phyloP scores from a whole-genome alignment of 1,140 invertebrate genomes.

The Euborellia annulipes region DNA sequence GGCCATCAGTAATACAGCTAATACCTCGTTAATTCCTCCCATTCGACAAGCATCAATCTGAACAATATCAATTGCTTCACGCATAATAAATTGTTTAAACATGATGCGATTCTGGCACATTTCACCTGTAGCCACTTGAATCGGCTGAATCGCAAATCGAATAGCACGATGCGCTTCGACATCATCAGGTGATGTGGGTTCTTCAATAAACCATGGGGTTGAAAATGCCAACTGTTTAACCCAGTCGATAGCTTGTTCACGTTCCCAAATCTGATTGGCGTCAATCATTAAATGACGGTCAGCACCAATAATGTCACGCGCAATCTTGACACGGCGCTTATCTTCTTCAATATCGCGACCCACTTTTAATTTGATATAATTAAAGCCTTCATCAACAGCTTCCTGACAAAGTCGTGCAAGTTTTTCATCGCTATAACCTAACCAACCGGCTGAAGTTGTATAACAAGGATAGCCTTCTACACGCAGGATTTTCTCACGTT shows the following conservation, averaged over 20 bases:
- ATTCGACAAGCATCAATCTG: constrained; percentile 36
- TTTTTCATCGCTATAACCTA: constrained; percentile 25
- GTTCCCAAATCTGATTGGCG: constrained; percentile 38
- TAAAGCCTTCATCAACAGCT: constrained; percentile 30
- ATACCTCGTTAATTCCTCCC: constrained; percentile 34
- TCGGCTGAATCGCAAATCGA: constrained; percentile 28
- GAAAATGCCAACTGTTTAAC: constrained; percentile 32
- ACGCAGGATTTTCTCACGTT: too few relatives aligned
- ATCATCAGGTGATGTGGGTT: constrained; percentile 39
- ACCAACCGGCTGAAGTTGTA: constrained; percentile 19
- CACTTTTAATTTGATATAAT: constrained; percentile 36
- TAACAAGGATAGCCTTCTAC: too few relatives aligned
- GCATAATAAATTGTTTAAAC: constrained; percentile 37
- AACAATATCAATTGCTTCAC: constrained; percentile 33
- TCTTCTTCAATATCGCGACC: constrained; percentile 32
- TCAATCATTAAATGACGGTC: constrained; percentile 32
- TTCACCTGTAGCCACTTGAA: constrained; percentile 38
- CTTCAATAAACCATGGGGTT: constrained; percentile 37
- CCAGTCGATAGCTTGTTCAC: constrained; percentile 34
- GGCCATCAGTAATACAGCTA: constrained; percentile 36
- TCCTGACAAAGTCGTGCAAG: constrained; percentile 26
- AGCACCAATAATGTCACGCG: too few relatives aligned
- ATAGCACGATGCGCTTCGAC: constrained; percentile 34
- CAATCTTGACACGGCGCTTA: too few relatives aligned
- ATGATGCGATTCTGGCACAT: constrained; percentile 36